Base-by-base conservation (phyloP, 2,888 invertebrate genomes). In the Suillia variegata region DNA sequence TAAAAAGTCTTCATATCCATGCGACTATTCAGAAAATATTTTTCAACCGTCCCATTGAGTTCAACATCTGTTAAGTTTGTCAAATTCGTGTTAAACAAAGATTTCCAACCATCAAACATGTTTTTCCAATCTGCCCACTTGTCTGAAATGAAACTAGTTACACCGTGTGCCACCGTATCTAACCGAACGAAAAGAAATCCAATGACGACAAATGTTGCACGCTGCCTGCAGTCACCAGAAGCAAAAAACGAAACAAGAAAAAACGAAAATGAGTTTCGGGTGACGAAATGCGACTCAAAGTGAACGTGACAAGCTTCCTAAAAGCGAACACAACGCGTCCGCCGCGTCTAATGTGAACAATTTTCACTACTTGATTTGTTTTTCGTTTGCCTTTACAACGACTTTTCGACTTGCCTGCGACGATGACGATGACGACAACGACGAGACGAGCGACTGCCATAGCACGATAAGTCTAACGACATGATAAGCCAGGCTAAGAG, bases 261-360 rank as follows among this genome's bases (percentile, higher is more conserved):
- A 58, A 66, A 59, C 42, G n/a, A n/a, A 61, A 61, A 64, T 51
- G 62, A 66, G 57, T 61, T 68, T 63, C 62, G 68, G 73, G 71
- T 71, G 71, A 74, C 73, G 73, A 71, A 69, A 74, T 69, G 73
- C 63, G 71, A 60, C 64, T 69, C 63, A 54, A 58, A 64, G 45
- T 50, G 33, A 64, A 74, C 71, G 71, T 74, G 71, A 73, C 67
- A 38, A 64, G 71, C 71, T 59, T 74, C 56, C 47, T 63, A 71
- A 55, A 21, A 38, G 13, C 54, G 59, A 58, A 57, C 20, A n/a
- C 15, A 47, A 17, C 18, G 20, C 12, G 6, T 15, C 20, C 15
- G 13, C 12, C 5, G 2, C 13, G 31, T 8, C 2, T 22, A 51
- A 51, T 51, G 51, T 33, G 18, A 10, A 31, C 31, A 31, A 51